These are phyloP conservation scores for Riparia riparia DNA, from an alignment of 2,113 vertebrate genomes.

Conservation along the genomic window DNA sequence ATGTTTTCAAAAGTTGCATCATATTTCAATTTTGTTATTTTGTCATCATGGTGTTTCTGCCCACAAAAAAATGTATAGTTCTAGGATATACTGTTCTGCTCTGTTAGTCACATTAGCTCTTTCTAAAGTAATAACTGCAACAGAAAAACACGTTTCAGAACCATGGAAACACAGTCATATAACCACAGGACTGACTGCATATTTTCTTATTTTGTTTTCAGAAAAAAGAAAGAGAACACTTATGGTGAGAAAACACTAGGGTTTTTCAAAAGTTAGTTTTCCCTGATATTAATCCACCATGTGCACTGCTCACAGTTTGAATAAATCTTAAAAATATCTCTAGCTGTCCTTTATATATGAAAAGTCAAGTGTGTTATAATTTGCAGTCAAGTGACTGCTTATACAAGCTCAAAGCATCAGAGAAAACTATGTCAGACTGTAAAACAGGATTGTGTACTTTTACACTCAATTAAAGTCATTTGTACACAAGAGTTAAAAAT, in stretches of 20 bases:
- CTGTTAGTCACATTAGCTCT: constrained; percentile 43
- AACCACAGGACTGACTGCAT: not conserved
- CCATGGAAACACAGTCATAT: not conserved
- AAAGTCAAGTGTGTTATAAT: constrained; percentile 19
- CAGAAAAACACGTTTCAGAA: not conserved
- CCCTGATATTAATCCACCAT: not conserved
- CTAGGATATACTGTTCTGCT: constrained; percentile 42
- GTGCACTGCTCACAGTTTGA: not conserved
- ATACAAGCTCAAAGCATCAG: not conserved
- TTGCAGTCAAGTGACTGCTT: constrained; percentile 1
- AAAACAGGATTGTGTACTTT: not conserved
- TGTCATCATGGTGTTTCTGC: constrained; percentile 45
- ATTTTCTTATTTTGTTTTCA: not conserved
- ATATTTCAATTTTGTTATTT: constrained; percentile 35
- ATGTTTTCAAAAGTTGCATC: not conserved
- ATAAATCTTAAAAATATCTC: not conserved
- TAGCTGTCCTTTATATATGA: not conserved
- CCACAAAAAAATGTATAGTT: constrained; percentile 19
- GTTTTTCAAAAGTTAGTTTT: constrained; percentile 4
- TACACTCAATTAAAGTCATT: not conserved
- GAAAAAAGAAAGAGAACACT: constrained; percentile 9
- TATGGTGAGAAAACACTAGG: not conserved
- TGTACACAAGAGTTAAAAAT: not conserved
- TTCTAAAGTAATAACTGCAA: constrained; percentile 3
- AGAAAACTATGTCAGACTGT: not conserved